These are phyloP conservation scores for Spinibarbus caldwelli DNA, from an alignment of 2,797 vertebrate genomes.

Conservation along the genomic window DNA sequence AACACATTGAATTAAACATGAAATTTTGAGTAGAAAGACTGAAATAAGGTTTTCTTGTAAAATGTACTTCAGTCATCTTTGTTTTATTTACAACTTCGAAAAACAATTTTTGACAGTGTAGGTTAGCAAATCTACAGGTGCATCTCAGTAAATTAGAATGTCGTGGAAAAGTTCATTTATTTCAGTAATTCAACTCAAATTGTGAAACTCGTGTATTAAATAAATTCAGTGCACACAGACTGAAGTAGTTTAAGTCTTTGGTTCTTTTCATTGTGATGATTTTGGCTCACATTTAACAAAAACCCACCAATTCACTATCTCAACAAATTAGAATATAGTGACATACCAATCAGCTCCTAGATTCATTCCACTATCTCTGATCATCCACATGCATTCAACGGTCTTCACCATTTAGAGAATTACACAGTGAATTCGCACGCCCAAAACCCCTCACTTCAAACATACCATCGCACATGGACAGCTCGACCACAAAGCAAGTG, in stretches of 20 bases:
- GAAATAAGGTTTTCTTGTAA: neutral
- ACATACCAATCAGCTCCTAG: constrained; percentile 29
- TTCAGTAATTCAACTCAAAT: too few relatives aligned
- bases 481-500: constrained; percentile 68
- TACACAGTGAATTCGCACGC: constrained; percentile 3
- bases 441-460: constrained; percentile 49
- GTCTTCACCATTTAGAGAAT: constrained; percentile 41
- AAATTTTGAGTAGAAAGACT: neutral
- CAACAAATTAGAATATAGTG: too few relatives aligned
- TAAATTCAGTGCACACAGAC: too few relatives aligned
- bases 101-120: neutral
- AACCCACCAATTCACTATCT: too few relatives aligned
- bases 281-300: too few relatives aligned
- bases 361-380: constrained; percentile 33
- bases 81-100: too few relatives aligned
- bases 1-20: neutral
- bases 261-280: too few relatives aligned
- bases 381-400: constrained; percentile 30
- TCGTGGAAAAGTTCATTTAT: too few relatives aligned
- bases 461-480: constrained; percentile 61
- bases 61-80: neutral
- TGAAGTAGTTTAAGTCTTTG: too few relatives aligned
- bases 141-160: too few relatives aligned
- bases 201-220: too few relatives aligned
- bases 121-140: too few relatives aligned